Evolutionary conservation across 37 sponge, comb jelly and placozoan genomes (phyloP).

Genomic region (Cladorhizidae sp.): DNA sequence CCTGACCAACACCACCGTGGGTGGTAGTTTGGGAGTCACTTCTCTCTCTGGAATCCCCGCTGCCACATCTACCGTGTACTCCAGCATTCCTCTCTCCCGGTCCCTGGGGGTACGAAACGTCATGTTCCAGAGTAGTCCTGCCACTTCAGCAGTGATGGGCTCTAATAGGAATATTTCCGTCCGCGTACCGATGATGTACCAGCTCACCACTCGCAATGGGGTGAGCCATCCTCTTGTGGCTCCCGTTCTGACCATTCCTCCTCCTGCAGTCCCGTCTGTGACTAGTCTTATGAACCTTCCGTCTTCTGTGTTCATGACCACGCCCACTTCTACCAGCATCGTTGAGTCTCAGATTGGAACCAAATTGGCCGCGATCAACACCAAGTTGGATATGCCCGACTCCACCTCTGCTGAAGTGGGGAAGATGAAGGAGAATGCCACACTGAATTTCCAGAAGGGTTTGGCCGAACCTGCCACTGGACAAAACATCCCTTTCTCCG

Average conservation of each 20-base stretch:
- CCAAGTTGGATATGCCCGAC: background rate
- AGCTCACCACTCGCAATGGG: background rate
- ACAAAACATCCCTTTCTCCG: background rate
- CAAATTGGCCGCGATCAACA: background rate
- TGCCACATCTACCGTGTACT: background rate
- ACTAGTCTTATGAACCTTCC: background rate
- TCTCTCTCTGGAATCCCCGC: background rate
- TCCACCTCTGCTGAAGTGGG: too few species aligned
- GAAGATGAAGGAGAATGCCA: background rate
- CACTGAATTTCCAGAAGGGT: background rate
- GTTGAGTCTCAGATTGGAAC: background rate
- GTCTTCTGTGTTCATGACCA: background rate
- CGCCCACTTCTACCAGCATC: background rate
- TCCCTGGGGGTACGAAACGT: background rate
- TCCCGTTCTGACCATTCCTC: constrained; percentile 28
- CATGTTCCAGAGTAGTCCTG: background rate
- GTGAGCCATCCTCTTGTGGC: constrained; percentile 20
- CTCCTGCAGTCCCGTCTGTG: constrained; percentile 8
- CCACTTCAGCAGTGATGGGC: background rate
- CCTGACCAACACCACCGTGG: background rate
- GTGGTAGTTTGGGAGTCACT: background rate
- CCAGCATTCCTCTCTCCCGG: background rate
- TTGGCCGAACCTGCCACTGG: constrained; percentile 19
- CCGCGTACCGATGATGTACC: background rate
- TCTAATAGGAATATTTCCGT: constrained; percentile 1